Evolutionary conservation across 92 coral and sea anemone species (phyloP).

Genomic region (Epizoanthus fatuus): DNA sequence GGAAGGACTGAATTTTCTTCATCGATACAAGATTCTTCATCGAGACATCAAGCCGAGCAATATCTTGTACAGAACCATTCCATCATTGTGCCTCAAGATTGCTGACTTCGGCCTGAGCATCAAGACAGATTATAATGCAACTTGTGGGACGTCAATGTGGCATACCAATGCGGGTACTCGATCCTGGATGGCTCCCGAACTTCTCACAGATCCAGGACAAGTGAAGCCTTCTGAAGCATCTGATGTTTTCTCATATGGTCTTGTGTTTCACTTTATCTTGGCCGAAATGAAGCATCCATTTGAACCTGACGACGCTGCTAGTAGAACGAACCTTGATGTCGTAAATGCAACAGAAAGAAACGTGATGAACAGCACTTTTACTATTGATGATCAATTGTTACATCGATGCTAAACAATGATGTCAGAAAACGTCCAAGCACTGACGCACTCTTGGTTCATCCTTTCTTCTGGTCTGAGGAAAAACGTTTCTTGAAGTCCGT

Average conservation of each 20-base stretch:
- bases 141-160: conserved; percentile 13
- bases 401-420: conserved; percentile 24
- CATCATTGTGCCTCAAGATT: too few relatives aligned
- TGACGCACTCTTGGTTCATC: conserved; percentile 28
- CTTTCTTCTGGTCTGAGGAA: conserved; percentile 51
- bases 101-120: too few relatives aligned
- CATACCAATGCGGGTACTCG: conserved; percentile 53
- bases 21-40: background rate
- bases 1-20: background rate
- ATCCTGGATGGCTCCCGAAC: conserved; percentile 66
- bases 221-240: background rate
- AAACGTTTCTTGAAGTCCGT: conserved; percentile 39
- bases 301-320: background rate
- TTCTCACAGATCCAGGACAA: background rate
- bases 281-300: conserved; percentile 53
- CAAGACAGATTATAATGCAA: too few relatives aligned
- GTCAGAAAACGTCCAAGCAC: conserved; percentile 39
- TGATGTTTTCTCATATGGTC: conserved; percentile 14
- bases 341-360: background rate
- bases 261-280: conserved; percentile 25
- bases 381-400: background rate
- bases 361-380: background rate
- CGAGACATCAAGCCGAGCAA: too few relatives aligned
- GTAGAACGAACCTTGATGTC: background rate
- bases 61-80: too few relatives aligned